Conservation (phyloP, 2,888 invertebrate genomes). For the Ectemnius lituratus region DNA sequence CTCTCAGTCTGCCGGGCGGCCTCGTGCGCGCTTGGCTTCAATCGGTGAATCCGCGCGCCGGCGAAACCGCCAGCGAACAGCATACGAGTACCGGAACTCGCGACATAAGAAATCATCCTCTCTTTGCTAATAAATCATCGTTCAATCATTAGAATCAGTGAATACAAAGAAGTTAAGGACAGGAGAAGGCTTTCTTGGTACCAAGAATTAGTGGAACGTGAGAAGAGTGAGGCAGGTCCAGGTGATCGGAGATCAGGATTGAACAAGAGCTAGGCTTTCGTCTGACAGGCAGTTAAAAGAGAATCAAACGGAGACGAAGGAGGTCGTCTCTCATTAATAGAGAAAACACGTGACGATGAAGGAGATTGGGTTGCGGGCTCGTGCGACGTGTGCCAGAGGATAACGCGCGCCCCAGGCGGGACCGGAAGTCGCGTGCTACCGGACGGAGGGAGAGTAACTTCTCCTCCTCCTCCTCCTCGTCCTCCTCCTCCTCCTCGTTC, state of each 20-base stretch:
- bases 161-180: too few species aligned
- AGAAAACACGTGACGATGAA: conserved; percentile 17
- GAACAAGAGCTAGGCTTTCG: too few species aligned
- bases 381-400: conserved; percentile 38
- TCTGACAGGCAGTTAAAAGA: too few species aligned
- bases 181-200: neutral
- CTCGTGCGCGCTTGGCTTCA: conserved; percentile 64
- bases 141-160: neutral
- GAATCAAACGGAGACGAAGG: too few species aligned
- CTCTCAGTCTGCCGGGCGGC: conserved; percentile 67
- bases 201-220: too few species aligned
- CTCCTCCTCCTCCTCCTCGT: neutral
- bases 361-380: conserved; percentile 35
- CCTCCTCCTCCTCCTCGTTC: too few species aligned
- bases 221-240: conserved; percentile 44
- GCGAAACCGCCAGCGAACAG: conserved; percentile 40
- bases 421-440: conserved; percentile 23
- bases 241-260: conserved; percentile 20
- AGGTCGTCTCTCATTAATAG: too few species aligned
- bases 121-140: neutral
- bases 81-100: neutral
- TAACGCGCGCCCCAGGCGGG: conserved; percentile 19
- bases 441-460: conserved; percentile 10
- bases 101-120: neutral
- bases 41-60: conserved; percentile 49